Evolutionary conservation across 2,888 invertebrate species (phyloP), one percentile per base, ranked within the genome.

Genomic region (Hypomecis atomaria): DNA sequence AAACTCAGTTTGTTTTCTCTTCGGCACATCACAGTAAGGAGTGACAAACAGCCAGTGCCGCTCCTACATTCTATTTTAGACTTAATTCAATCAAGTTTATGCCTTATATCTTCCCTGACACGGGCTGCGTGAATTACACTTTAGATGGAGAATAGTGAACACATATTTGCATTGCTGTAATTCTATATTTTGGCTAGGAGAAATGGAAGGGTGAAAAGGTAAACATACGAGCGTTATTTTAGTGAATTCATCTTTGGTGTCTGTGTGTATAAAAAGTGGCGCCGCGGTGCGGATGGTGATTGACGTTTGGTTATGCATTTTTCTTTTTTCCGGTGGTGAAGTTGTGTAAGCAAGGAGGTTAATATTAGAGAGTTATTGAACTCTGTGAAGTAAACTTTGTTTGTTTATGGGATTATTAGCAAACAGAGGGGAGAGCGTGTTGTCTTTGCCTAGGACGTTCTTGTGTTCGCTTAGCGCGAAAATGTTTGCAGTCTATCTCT

Each of bases 181-280:
- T 89, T 87, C 89, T 91, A 92, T 92, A 92, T 92, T 91, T 90
- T 87, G 85, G 88, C 87, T 83, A 85, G 83, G 85, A 83, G 84
- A 83, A 85, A 90, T 90, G 84, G 89, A 91, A 90, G 91, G 91
- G 91, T 92, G 90, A 89, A 91, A 90, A 88, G 85, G 86, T 92
- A 92, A 92, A 92, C 91, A 92, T 76, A 76, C 75, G 79, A 76
- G 78, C 81, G 90, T 88, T 91, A 91, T 91, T 91, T 91, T 88
- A 88, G 91, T 89, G 86, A 89, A 90, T 89, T 87, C 87, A 84
- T 87, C 86, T 89, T 88, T 88, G 85, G 78, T 76, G 87, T 81
- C 84, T 82, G 83, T 82, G 75, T 78, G 77, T 86, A 86, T 87
- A 88, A 87, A 89, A 87, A 90, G 89, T 88, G 91, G 91, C 92